phyloP scores from a whole-genome alignment of 1,140 invertebrate species.

The Drosophila sturtevanti region DNA sequence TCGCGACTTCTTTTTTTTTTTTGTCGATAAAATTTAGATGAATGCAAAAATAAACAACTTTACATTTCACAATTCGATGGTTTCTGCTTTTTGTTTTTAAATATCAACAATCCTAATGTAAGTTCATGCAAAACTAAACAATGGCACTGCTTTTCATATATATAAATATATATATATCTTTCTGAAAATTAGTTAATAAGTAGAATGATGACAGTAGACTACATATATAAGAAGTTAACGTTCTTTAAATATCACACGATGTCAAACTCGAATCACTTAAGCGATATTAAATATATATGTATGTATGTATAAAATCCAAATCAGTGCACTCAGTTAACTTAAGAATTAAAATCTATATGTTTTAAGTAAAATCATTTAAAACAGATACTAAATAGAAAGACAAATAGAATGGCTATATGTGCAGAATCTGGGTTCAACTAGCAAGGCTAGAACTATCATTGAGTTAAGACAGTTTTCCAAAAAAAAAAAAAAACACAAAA shows the following conservation, averaged over 20 bases:
- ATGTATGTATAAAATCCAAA: background rate
- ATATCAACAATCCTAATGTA: background rate
- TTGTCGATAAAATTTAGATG: too few relatives aligned
- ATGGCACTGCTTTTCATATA: background rate
- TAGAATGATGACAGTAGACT: background rate
- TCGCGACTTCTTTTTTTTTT: too few relatives aligned
- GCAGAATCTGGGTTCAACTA: background rate
- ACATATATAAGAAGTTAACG: too few relatives aligned
- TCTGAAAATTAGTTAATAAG: background rate
- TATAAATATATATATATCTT: background rate
- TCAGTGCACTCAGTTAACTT: background rate
- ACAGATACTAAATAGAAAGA: too few relatives aligned
- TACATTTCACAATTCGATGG: background rate
- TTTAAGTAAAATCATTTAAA: background rate
- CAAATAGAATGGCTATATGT: background rate
- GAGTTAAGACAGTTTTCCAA: background rate
- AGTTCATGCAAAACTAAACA: background rate
- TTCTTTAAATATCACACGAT: background rate
- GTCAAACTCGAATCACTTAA: background rate
- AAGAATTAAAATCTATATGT: background rate
- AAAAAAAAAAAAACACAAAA: background rate
- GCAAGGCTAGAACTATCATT: constrained; percentile 2
- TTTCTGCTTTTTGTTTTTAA: background rate
- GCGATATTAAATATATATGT: background rate
- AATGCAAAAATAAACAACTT: background rate